Percentiles rank a stretch among this genome's conserved stretches.
Conservation (phyloP, 2,888 invertebrate genomes). For the Eulithis prunata region DNA sequence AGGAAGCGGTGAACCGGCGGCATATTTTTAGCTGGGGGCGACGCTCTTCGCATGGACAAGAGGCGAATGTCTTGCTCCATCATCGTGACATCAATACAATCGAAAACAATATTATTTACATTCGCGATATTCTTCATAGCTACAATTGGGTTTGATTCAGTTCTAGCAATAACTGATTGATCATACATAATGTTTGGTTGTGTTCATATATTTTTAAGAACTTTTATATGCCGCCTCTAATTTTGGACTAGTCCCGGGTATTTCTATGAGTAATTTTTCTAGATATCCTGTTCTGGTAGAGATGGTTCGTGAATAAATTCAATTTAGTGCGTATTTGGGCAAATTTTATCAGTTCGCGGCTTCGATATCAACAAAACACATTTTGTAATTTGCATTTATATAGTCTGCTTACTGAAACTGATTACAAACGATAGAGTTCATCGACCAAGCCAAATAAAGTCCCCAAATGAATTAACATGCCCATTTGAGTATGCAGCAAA, state of each 20-base stretch:
- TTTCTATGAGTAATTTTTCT: neutral
- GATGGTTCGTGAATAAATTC: no score
- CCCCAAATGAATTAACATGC: slow-evolving; percentile 12
- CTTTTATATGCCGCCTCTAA: no score
- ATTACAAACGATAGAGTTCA: slow-evolving; percentile 31
- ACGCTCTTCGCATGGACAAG: slow-evolving; percentile 56
- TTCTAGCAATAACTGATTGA: neutral
- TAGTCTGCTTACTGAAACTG: slow-evolving; percentile 30
- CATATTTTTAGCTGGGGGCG: slow-evolving; percentile 81
- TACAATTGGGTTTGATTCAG: neutral
- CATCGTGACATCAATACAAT: slow-evolving; percentile 54
- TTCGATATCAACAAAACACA: neutral
- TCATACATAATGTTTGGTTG: no score
- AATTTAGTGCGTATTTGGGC: neutral
- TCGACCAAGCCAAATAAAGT: slow-evolving; percentile 29
- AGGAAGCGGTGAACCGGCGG: slow-evolving; percentile 72
- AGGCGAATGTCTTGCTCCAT: slow-evolving; percentile 44
- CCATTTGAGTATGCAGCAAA: slow-evolving; percentile 5
- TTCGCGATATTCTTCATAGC: slow-evolving; percentile 17
- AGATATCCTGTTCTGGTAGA: no score
- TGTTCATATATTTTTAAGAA: no score
- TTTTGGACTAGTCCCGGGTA: neutral
- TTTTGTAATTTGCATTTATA: slow-evolving; percentile 2
- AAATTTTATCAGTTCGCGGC: slow-evolving; percentile 2
- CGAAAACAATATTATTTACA: slow-evolving; percentile 31